Base-by-base conservation (phyloP, 1,140 invertebrate species). In the Wiebesia pumilae region DNA sequence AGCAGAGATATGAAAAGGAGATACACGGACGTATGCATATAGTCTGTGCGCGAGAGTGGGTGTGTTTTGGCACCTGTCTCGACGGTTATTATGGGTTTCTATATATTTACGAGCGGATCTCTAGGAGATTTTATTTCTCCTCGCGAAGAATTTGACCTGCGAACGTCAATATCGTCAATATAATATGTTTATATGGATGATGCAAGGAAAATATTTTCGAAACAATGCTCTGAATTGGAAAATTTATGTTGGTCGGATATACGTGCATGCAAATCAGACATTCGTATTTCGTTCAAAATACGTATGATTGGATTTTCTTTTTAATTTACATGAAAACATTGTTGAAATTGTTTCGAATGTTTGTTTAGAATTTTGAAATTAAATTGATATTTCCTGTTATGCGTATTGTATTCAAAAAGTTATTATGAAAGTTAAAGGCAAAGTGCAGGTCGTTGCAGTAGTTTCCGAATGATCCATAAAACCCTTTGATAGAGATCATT, bases 101-200 rank as follows among this genome's bases (percentile, higher is more conserved):
- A 33, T 51, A 47, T 51, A 27, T 82, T 82, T 69, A 58, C 51
- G 51, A 35, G n/a, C 58, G 58, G 58, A 62, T 27, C 58, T 62
- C 24, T 27, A 16, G 7, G 38, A 35, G 38, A 27, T 81, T 69
- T 67, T 81, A 67, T 69, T 69, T 69, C 24, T 43, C 16, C 9
- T 33, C 35, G 38, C 27, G 38, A 77, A 30, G 54, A 78, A 47
- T 35, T 73, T 30, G 54, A 77, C 21, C 47, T 27, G 30, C 54
- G 38, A 84, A 43, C 40, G 51, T 69, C 58, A 69, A 79, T 54
- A 84, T 65, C 75, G 24, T 47, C 35, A 40, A 51, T 10, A 35
- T 79, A 69, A 84, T 88, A 69, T 84, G 54, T 83, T 86, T 84
- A 88, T 79, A n/a, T 58, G 81, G 84, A 86, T 85, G 71, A 88